Base-by-base conservation (phyloP, 1,140 invertebrate genomes). In the Acromyrmex echinatior region DNA sequence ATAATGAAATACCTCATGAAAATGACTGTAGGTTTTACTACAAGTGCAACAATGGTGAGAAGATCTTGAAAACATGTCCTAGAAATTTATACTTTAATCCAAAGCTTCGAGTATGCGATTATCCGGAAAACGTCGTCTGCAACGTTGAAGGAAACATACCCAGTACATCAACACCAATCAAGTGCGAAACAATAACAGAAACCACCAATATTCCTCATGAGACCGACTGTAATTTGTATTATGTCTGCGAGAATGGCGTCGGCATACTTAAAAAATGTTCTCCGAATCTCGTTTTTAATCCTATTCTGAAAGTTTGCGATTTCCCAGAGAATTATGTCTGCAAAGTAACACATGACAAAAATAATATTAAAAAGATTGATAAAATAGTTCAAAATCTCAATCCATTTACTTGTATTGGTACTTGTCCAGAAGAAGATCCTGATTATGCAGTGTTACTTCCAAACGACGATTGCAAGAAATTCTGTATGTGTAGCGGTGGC, bases 11-110 rank as follows among this genome's bases (percentile, higher is more conserved):
- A 5, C 95, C 96, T 0, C 95, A 96, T 78, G 95, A 95, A 51
- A 91, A 90, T 0, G 92, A 96, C 65, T 97, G 96, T 87, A 87
- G 88, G 1, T 93, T 94, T 58, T 97, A 96, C 92, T 97, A 95
- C 93, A 93, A 95, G 78, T 97, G 97, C 80, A 91, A 89, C 31
- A 93, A 96, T 21, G 96, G 96, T 0, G 53, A 92, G 18, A 94
- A 96, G 35, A 89, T 95, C 0, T 88, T 94, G 60, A 93, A 96
- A 53, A 14, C 53, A 0, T 97, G 97, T 86, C 87, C 93, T 0
- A 68, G 65, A 0, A 93, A 89, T 0, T 87, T 95, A 6, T 87
- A 95, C 53, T 97, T 97, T 81, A 96, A 97, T 87, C 92, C 95
- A 1, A 89, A 87, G 14, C 35, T 91, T 14, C 92, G 95, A 87